These are phyloP conservation scores for Arrhamphus sclerolepis DNA, from an alignment of 2,797 vertebrate genomes.

Conservation along the genomic window DNA sequence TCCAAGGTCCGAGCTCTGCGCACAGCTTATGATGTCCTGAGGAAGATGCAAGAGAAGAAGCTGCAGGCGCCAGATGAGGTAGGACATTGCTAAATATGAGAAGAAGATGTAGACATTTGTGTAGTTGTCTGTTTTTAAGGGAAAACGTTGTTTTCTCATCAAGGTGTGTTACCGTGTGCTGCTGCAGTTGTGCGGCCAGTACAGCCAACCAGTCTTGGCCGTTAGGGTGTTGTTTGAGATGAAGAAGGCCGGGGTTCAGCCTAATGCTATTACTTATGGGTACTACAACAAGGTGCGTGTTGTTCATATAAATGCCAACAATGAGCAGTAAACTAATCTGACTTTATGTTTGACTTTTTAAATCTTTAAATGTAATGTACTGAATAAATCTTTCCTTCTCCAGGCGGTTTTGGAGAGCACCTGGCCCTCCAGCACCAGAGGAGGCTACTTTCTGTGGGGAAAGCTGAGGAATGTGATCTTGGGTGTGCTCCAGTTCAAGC, in stretches of 20 bases:
- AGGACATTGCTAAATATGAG: conserved; percentile 22
- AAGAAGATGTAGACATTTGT: background rate
- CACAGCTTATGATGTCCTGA: conserved; percentile 92
- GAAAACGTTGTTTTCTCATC: background rate
- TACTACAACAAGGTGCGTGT: conserved; percentile 95
- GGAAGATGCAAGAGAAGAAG: conserved; percentile 96
- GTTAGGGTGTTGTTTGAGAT: conserved; percentile 97
- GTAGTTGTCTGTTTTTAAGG: background rate
- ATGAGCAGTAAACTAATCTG: conserved; percentile 6
- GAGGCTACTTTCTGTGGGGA: conserved; percentile 96
- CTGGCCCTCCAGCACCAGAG: conserved; percentile 96
- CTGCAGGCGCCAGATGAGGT: conserved; percentile 98
- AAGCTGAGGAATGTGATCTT: conserved; percentile 95
- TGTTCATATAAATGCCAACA: background rate
- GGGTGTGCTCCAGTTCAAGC: conserved; percentile 93
- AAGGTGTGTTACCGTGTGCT: conserved; percentile 97
- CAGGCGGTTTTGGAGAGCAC: conserved; percentile 98
- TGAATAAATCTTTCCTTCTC: conserved; percentile 34
- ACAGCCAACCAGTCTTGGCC: conserved; percentile 95
- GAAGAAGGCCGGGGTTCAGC: conserved; percentile 97
- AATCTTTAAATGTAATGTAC: background rate
- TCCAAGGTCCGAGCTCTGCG: conserved; percentile 95
- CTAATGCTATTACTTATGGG: conserved; percentile 98
- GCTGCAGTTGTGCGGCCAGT: conserved; percentile 97
- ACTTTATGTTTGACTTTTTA: background rate